Percentiles rank a stretch among this genome's conserved stretches.
Evolutionary conservation across 2,888 invertebrate species (phyloP).

Genomic region (Mystacides longicornis): DNA sequence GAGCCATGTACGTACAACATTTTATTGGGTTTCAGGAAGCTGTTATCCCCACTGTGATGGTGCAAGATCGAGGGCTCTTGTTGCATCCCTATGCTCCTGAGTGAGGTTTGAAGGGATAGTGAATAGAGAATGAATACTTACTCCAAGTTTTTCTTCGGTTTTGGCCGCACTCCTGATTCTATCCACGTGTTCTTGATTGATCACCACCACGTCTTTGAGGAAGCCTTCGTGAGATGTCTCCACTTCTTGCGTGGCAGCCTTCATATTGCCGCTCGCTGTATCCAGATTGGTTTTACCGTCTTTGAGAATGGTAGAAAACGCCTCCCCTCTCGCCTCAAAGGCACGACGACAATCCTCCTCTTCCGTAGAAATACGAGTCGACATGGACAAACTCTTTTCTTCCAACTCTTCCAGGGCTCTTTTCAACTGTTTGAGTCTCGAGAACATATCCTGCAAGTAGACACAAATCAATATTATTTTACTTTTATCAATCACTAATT

Average conservation of each 20-base stretch:
- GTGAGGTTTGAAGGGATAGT: too few species aligned
- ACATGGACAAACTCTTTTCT: neutral
- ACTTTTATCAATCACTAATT: too few species aligned
- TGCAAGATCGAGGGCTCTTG: too few species aligned
- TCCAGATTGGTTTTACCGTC: neutral
- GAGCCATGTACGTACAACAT: too few species aligned
- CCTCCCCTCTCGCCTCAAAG: neutral
- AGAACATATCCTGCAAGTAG: neutral
- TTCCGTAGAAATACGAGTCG: neutral
- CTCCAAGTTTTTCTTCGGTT: neutral
- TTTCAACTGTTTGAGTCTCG: neutral
- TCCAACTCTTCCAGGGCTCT: slow-evolving; percentile 1
- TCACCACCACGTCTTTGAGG: neutral
- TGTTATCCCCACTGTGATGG: too few species aligned
- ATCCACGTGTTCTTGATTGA: neutral
- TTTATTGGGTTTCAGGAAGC: too few species aligned
- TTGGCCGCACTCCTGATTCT: neutral
- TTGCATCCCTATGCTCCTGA: too few species aligned
- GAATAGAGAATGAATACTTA: neutral
- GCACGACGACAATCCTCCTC: neutral
- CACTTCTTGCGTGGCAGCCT: neutral
- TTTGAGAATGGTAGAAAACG: neutral
- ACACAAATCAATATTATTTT: neutral
- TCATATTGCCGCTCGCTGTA: neutral
- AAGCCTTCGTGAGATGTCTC: neutral